Evolutionary conservation across 2,888 invertebrate genomes (phyloP).

Genomic region (Rhopalosiphum nymphaeae): DNA sequence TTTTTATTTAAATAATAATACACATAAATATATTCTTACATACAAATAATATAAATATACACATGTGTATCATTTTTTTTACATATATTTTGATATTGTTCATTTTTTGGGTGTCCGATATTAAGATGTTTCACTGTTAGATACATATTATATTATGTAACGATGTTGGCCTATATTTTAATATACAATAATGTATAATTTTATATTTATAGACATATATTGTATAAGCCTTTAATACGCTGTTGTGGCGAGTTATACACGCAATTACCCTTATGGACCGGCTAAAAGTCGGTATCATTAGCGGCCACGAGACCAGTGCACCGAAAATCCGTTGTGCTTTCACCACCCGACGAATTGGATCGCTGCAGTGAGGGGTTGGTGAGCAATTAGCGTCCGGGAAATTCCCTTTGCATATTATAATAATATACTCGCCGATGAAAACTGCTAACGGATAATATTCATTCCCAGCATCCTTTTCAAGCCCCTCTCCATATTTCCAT

Average conservation of each 20-base stretch:
- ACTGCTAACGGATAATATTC: no score
- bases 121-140: no score
- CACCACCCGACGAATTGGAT: neutral
- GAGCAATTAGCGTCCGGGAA: neutral
- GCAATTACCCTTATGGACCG: neutral
- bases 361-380: neutral
- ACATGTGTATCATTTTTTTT: no score
- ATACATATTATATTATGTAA: no score
- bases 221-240: neutral
- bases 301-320: neutral
- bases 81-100: no score
- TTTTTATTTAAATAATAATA: no score
- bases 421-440: neutral
- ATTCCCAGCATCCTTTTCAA: neutral
- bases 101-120: no score
- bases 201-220: neutral
- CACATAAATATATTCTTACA: no score
- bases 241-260: neutral
- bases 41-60: no score
- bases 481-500: neutral
- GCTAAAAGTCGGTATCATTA: constrained; percentile 4
- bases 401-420: neutral
- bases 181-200: neutral
- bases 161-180: neutral
- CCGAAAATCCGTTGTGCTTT: neutral